Base-by-base conservation (phyloP, 2,113 vertebrate species). In the Catharus minimus region DNA sequence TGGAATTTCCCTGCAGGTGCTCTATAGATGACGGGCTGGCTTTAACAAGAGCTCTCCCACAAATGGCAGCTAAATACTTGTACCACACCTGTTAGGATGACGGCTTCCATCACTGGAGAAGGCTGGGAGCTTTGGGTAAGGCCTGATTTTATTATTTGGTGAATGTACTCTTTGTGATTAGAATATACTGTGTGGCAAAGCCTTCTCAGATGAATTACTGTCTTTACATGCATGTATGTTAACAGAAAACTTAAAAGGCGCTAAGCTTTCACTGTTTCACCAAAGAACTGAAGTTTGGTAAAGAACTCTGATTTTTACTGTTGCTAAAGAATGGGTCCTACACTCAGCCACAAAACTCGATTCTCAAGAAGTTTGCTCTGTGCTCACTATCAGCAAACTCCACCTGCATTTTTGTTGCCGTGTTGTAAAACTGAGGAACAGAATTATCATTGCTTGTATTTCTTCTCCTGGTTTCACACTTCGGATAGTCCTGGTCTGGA, bases 31-130 rank as follows among this genome's bases (percentile, higher is more conserved):
- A 2, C 9, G 39, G 39, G 41, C 33, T 33, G 43, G 4, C 11
- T 56, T 44, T n/a, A 15, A 32, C 17, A 2, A 10, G 36, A 21
- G 33, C 17, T 53, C 23, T 33, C 28, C 20, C 15, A 4, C 32
- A 38, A 26, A 3, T 5, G 10, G 44, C n/a, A 16, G 16, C 3
- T 1, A 14, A 60, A 15, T 4, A 0, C 18, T 24, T 16, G 28
- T 6, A 8, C 18, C 10, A 0, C 2, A 0, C 1, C 0, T 32
- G 46, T 26, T 32, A 3, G 15, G 43, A 15, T 1, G 15, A 10
- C 5, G 56, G 20, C 14, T 65, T 18, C 8, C 4, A 0, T 10
- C 32, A 1, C 50, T 32, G 72, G 72, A 53, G 33, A 46, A 68
- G n/a, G 30, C 58, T n/a, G 46, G 16, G 36, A 75, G 17, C 9